These are phyloP conservation scores for Melanotaenia parkinsoni DNA, from an alignment of 2,797 vertebrate genomes.

Conservation along the genomic window DNA sequence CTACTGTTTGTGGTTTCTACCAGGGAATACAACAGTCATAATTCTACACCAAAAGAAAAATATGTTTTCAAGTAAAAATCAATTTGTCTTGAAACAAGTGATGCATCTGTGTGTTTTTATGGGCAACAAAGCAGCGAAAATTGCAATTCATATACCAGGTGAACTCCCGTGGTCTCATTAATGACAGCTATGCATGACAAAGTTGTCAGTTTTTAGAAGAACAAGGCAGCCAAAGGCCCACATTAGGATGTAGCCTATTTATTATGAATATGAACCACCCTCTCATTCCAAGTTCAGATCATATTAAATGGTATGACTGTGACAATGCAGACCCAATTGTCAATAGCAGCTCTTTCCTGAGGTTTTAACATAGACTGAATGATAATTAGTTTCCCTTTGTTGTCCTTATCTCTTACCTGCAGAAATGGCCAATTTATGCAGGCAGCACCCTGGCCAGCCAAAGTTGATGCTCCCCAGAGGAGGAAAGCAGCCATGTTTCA, in stretches of 20 bases:
- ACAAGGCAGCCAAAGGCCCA: constrained; percentile 45
- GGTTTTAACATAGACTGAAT: constrained; percentile 81
- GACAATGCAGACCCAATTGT: constrained; percentile 74
- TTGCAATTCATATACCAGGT: constrained; percentile 47
- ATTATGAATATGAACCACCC: constrained; percentile 65
- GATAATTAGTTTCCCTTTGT: constrained; percentile 84
- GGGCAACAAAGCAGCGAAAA: constrained; percentile 43
- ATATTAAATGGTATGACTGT: constrained; percentile 73
- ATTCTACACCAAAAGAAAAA: constrained; percentile 54
- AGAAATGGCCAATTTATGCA: constrained; percentile 82
- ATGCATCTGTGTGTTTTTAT: constrained; percentile 48
- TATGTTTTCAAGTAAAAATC: constrained; percentile 67
- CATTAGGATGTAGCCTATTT: constrained; percentile 64
- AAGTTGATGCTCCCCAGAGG: constrained; percentile 81
- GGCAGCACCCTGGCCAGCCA: constrained; percentile 75
- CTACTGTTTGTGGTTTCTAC: constrained; percentile 53
- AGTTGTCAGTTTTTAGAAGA: constrained; percentile 47
- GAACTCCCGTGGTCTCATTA: constrained; percentile 61
- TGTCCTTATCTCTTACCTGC: constrained; percentile 84
- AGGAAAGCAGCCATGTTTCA: constrained; percentile 76
- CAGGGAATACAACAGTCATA: constrained; percentile 62
- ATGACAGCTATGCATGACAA: constrained; percentile 60
- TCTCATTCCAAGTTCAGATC: constrained; percentile 71
- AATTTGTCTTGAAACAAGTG: constrained; percentile 67
- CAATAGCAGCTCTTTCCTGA: constrained; percentile 75